Evolutionary conservation across 2,888 invertebrate genomes (phyloP).

Genomic region (Helobdella robusta): DNA sequence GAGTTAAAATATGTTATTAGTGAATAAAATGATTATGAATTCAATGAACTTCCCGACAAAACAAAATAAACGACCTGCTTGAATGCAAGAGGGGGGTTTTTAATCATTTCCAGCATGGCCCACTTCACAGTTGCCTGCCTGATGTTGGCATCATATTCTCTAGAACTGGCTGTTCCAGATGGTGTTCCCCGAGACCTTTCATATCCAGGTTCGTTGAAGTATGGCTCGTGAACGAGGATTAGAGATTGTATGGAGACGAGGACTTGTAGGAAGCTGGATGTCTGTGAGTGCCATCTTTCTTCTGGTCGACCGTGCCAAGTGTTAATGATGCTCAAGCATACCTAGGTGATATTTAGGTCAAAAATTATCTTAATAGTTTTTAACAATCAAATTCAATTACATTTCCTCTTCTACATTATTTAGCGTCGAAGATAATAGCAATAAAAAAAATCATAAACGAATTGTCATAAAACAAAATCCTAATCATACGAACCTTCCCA

Average conservation of each 20-base stretch:
- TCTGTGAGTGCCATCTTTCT: constrained; percentile 93
- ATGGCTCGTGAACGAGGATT: constrained; percentile 50
- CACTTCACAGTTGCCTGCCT: constrained; percentile 86
- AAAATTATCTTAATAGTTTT: no score
- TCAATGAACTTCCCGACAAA: no score
- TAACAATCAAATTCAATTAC: no score
- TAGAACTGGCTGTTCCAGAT: constrained; percentile 73
- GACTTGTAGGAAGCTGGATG: constrained; percentile 70
- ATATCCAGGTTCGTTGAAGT: constrained; percentile 52
- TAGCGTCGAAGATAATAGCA: no score
- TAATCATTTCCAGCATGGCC: constrained; percentile 89
- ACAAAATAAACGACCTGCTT: constrained; percentile 59
- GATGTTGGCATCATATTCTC: constrained; percentile 89
- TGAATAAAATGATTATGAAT: no score
- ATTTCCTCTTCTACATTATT: no score
- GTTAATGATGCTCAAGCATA: constrained; percentile 81
- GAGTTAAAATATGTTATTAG: not conserved
- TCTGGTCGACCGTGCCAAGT: constrained; percentile 94
- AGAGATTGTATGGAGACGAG: constrained; percentile 51
- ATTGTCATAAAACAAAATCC: no score
- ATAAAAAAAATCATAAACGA: no score
- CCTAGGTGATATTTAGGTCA: no score
- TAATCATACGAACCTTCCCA: constrained; percentile 63
- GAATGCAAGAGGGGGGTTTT: constrained; percentile 80
- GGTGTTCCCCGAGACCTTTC: constrained; percentile 49